Percentiles rank a stretch among this genome's conserved stretches.
phyloP scores from a whole-genome alignment of 2,113 vertebrate genomes.

The Petromus typicus region DNA sequence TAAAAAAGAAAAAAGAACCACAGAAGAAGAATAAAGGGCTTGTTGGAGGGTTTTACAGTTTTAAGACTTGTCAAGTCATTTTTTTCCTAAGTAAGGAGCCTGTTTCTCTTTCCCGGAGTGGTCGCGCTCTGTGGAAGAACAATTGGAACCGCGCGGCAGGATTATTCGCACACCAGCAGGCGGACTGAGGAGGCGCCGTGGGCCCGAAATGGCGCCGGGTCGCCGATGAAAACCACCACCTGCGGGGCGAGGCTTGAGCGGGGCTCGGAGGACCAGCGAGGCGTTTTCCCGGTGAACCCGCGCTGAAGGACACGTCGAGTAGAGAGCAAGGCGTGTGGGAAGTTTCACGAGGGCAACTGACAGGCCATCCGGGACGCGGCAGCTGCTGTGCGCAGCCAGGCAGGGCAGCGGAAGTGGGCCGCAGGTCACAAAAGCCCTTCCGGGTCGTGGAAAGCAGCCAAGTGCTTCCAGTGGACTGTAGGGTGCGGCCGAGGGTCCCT shows the following conservation, averaged over 20 bases:
- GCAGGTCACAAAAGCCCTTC: background rate
- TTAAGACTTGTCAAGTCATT: slow-evolving; percentile 1
- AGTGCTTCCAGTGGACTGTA: background rate
- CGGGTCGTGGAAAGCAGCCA: background rate
- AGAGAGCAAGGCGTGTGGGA: background rate
- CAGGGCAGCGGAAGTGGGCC: background rate
- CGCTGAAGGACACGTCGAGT: too few species aligned
- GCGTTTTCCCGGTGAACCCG: background rate
- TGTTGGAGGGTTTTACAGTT: slow-evolving; percentile 53
- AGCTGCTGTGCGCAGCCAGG: too few species aligned
- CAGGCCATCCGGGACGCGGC: background rate
- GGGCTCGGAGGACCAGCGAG: background rate
- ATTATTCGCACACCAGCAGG: background rate
- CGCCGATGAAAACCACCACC: background rate
- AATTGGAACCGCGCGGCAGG: background rate
- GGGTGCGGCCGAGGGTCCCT: background rate
- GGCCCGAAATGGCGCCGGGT: too few species aligned
- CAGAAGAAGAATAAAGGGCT: slow-evolving; percentile 18
- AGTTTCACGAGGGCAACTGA: background rate
- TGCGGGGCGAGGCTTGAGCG: background rate
- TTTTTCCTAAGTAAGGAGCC: slow-evolving; percentile 40
- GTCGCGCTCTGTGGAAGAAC: background rate
- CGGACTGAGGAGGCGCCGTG: background rate
- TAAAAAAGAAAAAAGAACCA: slow-evolving; percentile 49
- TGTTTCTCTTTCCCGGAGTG: background rate